Conservation (phyloP, 2,888 invertebrate species). For the Agrotis exclamationis region DNA sequence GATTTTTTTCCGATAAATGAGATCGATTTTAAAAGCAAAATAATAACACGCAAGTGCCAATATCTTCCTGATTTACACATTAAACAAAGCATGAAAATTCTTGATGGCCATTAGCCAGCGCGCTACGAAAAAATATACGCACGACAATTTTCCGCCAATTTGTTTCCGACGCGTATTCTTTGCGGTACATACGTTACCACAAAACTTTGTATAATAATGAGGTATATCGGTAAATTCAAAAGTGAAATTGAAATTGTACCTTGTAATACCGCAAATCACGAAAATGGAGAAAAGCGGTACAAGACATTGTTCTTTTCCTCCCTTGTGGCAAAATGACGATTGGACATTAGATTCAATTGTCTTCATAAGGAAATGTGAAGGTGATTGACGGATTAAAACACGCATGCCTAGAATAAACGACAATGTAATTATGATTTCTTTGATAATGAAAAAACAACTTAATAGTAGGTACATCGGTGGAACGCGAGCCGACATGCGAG, state of each 20-base stretch:
- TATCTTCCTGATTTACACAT: conserved; percentile 54
- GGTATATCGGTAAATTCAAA: conserved; percentile 35
- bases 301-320: conserved; percentile 34
- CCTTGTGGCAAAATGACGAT: conserved; percentile 20
- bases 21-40: conserved; percentile 42
- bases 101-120: conserved; percentile 24
- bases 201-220: conserved; percentile 40
- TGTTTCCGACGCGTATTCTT: conserved; percentile 30
- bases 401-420: conserved; percentile 50
- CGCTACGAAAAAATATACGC: conserved; percentile 39
- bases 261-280: conserved; percentile 39
- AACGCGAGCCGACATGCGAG: conserved; percentile 49
- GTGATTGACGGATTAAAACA: conserved; percentile 45
- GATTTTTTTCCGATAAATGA: conserved; percentile 26
- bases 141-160: conserved; percentile 61
- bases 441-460: conserved; percentile 45
- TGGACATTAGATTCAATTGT: conserved; percentile 48
- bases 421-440: conserved; percentile 56
- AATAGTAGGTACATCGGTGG: conserved; percentile 43
- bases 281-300: conserved; percentile 48
- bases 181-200: conserved; percentile 46
- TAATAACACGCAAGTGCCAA: conserved; percentile 55
- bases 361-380: conserved; percentile 54
- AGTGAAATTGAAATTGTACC: conserved; percentile 47
- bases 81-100: conserved; percentile 66